phyloP scores from a whole-genome alignment of 2,113 vertebrate genomes.

The Tiliqua scincoides region DNA sequence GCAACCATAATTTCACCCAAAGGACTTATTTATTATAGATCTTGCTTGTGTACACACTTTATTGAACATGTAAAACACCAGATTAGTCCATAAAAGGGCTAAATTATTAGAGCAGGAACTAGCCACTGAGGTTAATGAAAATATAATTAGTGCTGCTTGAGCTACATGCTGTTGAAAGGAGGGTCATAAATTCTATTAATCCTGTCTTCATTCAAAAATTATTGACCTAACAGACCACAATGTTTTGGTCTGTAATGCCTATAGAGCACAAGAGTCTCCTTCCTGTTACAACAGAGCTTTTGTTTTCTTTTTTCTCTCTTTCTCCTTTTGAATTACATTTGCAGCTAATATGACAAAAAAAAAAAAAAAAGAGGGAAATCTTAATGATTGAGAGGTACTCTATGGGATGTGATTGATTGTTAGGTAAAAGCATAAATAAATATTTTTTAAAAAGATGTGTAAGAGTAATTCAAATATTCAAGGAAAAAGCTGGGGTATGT shows the following conservation, averaged over 20 bases:
- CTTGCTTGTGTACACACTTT: slow-evolving; percentile 69
- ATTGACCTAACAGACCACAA: slow-evolving; percentile 75
- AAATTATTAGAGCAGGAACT: slow-evolving; percentile 76
- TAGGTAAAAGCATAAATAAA: background rate
- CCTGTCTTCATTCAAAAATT: slow-evolving; percentile 70
- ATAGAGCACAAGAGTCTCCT: background rate
- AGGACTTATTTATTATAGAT: slow-evolving; percentile 56
- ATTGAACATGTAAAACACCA: slow-evolving; percentile 70
- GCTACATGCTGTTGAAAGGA: slow-evolving; percentile 72
- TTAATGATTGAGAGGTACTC: background rate
- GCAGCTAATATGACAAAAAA: background rate
- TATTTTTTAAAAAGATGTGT: background rate
- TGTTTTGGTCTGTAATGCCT: slow-evolving; percentile 20
- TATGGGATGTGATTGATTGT: background rate
- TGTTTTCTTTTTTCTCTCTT: background rate
- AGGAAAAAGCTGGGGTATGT: background rate
- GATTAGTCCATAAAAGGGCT: slow-evolving; percentile 67
- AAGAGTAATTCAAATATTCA: background rate
- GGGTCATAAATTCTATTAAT: slow-evolving; percentile 75
- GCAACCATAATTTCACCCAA: slow-evolving; percentile 23
- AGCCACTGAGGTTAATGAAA: slow-evolving; percentile 77
- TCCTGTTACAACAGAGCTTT: background rate
- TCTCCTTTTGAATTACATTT: background rate
- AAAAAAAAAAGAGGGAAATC: background rate
- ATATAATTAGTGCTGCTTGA: slow-evolving; percentile 75